Evolutionary conservation across 2,113 vertebrate species (phyloP), one percentile per base, ranked within the genome.

Genomic region (Syngnathoides biaculeatus): DNA sequence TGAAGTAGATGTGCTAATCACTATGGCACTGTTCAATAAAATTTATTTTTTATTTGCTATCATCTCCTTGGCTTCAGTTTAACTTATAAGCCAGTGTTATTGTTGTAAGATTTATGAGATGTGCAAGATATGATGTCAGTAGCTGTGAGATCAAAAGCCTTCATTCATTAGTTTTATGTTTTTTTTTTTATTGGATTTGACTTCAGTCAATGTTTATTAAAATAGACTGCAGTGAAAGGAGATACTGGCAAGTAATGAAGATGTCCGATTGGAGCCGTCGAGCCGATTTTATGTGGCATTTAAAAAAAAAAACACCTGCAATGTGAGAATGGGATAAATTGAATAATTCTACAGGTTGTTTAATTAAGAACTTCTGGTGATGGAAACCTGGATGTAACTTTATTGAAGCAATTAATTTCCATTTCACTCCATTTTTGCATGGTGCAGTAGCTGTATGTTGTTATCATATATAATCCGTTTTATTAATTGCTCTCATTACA

Each of bases 71-170:
- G 64, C 68, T 74, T 83, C 13, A 68, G 39, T 67, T 68, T 75
- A 19, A 79, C 68, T 81, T 74, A 22, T 5, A 56, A 74, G 72
- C 60, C 53, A 77, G 66, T 72, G 69, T 69, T 62, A 64, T 35
- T 8, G 35, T 73, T 66, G 60, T 73, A 69, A 64, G 67, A 81
- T 81, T 83, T 67, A 81, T 81, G 64, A 70, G 69, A 78, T 70
- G 58, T 52, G 62, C 56, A 64, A 42, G 42, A 71, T 17, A 59
- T 27, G 22, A 55, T 55, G 52, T 55, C 50, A 57, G 68, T 76
- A 68, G 63, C 64, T 69, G 56, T 72, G 45, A 75, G 71, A 69
- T 64, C 22, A 24, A 67, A 63, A 66, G 38, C 38, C 53, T 24
- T 14, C 11, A 20, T 71, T 73, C 30, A 71, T 83, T 73, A 72